Evolutionary conservation across 2,797 vertebrate genomes (phyloP).

Genomic region (Amniataba percoides): DNA sequence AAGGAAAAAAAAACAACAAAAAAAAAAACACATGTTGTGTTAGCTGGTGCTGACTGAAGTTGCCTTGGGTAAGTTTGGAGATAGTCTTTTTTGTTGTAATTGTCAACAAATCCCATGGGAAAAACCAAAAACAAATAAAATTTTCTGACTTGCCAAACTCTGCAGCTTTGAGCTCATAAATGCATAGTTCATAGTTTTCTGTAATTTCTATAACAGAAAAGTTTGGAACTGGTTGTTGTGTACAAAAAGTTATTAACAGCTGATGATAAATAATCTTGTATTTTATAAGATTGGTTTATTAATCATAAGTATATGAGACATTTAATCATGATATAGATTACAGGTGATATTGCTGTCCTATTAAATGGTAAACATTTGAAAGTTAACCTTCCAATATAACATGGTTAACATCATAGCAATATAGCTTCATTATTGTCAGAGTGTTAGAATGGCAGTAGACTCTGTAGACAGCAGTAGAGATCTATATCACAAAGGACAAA

Average conservation of each 20-base stretch:
- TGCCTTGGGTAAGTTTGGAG: neutral
- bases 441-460: neutral
- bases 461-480: neutral
- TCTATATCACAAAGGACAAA: neutral
- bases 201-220: neutral
- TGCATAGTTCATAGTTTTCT: neutral
- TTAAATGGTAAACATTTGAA: neutral
- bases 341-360: neutral
- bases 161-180: neutral
- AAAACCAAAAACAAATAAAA: neutral
- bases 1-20: neutral
- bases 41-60: slow-evolving; percentile 12
- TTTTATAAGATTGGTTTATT: neutral
- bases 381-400: neutral
- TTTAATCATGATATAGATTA: neutral
- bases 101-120: slow-evolving; percentile 4
- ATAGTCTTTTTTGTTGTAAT: neutral
- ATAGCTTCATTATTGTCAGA: neutral
- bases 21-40: neutral
- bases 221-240: neutral
- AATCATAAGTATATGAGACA: neutral
- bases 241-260: neutral
- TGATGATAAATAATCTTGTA: neutral
- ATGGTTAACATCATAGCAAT: neutral
- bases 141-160: neutral